phyloP scores from a whole-genome alignment of 2,888 invertebrate genomes.

The Tipula confusa region DNA sequence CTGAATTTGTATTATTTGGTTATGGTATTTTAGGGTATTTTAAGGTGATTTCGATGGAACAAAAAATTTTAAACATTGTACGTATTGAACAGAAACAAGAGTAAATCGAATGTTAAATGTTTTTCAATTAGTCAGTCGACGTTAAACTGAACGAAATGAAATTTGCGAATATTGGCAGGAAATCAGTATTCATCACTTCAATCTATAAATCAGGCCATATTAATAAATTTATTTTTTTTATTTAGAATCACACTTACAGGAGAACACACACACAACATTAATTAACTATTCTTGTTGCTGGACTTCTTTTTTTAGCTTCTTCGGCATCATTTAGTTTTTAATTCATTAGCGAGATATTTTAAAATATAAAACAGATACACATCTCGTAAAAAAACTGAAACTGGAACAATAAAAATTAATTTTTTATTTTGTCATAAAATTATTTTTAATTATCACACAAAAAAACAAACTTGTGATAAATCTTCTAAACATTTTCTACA shows the following conservation, averaged over 20 bases:
- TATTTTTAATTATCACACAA: background rate
- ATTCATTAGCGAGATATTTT: background rate
- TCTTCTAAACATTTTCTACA: background rate
- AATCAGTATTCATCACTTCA: background rate
- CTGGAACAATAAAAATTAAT: conserved; percentile 21
- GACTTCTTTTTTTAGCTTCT: background rate
- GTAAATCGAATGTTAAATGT: background rate
- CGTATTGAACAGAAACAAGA: background rate
- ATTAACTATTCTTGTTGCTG: background rate
- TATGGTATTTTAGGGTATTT: background rate
- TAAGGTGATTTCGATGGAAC: background rate
- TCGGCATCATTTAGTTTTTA: background rate
- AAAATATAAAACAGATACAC: background rate
- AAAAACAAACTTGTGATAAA: background rate
- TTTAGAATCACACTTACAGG: background rate
- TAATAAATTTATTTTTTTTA: background rate
- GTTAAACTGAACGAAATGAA: background rate
- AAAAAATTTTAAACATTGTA: background rate
- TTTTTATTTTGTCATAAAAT: conserved; percentile 20
- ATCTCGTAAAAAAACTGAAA: background rate
- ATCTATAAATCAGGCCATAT: background rate
- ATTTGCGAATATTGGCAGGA: background rate
- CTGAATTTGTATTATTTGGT: conserved; percentile 12
- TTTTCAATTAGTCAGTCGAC: background rate
- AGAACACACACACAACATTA: background rate